A percentile compares a stretch with the other conserved stretches of the same genome.
phyloP scores from a whole-genome alignment of 2,797 vertebrate genomes.

The Odontamblyopus lacepedii region DNA sequence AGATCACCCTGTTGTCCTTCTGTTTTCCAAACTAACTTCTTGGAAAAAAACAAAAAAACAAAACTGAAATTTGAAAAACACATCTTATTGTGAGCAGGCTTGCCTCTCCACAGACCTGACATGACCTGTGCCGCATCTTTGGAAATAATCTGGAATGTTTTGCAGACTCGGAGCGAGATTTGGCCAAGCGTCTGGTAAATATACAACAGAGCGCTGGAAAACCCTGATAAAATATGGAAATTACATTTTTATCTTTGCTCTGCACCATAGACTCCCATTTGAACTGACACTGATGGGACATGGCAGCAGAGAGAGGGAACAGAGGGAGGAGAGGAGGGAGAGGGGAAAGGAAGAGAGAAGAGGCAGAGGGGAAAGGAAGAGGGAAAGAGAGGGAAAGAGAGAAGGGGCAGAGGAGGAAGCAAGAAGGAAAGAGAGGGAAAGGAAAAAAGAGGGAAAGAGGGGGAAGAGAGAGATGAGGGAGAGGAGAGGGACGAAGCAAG shows the following conservation, averaged over 20 bases:
- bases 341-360: neutral
- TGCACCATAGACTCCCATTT: slow-evolving; percentile 13
- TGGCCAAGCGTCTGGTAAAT: neutral
- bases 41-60: too few relatives aligned
- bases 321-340: neutral
- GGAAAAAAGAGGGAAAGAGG: neutral
- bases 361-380: neutral
- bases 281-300: slow-evolving; percentile 20
- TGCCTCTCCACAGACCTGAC: too few relatives aligned
- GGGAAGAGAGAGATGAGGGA: neutral
- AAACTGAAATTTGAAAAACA: too few relatives aligned
- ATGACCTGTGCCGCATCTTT: too few relatives aligned
- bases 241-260: slow-evolving; percentile 6
- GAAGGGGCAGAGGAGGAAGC: neutral
- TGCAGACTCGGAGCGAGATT: neutral
- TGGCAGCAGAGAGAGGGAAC: slow-evolving; percentile 7
- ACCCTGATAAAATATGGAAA: slow-evolving; percentile 14
- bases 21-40: too few relatives aligned
- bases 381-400: neutral
- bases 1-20: too few relatives aligned
- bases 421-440: neutral
- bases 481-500: neutral
- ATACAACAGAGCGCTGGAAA: neutral
- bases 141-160: neutral
- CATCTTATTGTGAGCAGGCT: too few relatives aligned